phyloP scores from a whole-genome alignment of 2,888 invertebrate genomes.

The Dermolepida albohirtum region DNA sequence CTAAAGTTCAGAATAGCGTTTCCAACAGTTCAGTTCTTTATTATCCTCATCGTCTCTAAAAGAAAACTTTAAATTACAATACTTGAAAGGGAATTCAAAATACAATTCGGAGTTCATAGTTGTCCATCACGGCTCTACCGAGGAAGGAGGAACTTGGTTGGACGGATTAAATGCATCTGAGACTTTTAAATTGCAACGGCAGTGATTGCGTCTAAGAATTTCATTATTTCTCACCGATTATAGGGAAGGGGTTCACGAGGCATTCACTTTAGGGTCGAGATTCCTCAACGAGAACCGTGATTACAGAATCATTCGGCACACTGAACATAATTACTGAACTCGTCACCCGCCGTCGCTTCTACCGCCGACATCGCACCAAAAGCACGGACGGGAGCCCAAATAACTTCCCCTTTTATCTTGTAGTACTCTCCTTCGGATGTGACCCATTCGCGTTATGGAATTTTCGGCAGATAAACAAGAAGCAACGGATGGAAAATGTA shows the following conservation, averaged over 20 bases:
- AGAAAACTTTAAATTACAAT: conserved; percentile 38
- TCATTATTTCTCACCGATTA: conserved; percentile 52
- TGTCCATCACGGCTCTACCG: conserved; percentile 28
- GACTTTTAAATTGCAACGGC: conserved; percentile 43
- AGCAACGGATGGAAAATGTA: conserved; percentile 6
- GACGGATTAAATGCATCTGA: conserved; percentile 37
- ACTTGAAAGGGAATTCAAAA: background rate
- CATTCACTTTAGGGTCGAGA: conserved; percentile 52
- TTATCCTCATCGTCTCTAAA: conserved; percentile 8
- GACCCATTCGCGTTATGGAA: conserved; percentile 19
- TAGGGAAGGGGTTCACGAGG: conserved; percentile 55
- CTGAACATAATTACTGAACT: conserved; percentile 54
- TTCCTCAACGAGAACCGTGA: conserved; percentile 55
- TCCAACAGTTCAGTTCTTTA: conserved; percentile 5
- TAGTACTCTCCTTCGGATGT: conserved; percentile 1
- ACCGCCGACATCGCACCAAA: conserved; percentile 13
- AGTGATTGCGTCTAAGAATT: conserved; percentile 51
- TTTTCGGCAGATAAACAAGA: conserved; percentile 31
- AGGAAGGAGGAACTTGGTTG: conserved; percentile 3
- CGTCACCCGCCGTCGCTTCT: conserved; percentile 14
- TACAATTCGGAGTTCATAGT: conserved; percentile 8
- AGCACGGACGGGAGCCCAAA: conserved; percentile 10
- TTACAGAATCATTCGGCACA: conserved; percentile 60
- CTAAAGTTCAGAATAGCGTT: no score
- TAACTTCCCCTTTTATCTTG: conserved; percentile 2